Evolutionary conservation across 2,113 vertebrate species (phyloP), one percentile per base, ranked within the genome.

Genomic region (Suncus etruscus): DNA sequence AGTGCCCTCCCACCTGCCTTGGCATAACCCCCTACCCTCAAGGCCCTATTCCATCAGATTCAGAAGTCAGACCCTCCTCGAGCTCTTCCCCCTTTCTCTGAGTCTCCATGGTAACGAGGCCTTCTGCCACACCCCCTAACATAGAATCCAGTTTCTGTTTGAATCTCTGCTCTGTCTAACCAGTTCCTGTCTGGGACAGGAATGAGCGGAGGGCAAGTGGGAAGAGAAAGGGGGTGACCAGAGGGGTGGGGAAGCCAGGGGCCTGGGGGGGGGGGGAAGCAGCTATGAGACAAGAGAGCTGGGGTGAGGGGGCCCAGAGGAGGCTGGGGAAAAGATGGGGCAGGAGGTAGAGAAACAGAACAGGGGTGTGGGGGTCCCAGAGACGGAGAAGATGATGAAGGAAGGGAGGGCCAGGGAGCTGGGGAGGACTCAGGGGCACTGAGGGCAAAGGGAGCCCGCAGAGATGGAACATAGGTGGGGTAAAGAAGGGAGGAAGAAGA

Each of bases 141-240:
- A 24, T 11, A 87, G 93, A 95, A 94, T n/a, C 48, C 47, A 10
- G 47, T 94, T 90, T 90, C 95, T 68, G 89, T 89, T 94, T 92
- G 74, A 93, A 32, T 95, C 75, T 83, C 1, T 1, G 50, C 89
- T 65, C 63, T 39, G 51, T 77, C 80, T 82, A 68, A 65, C 48
- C 83, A 70, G 84, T 87, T 73, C 73, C 89, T 58, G 76, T 2
- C 1, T n/a, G 73, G 83, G 77, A 83, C 90, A 73, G 92, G 94
- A 88, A 87, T 84, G 89, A 87, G 69, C 69, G 4, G 73, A 89
- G 94, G 95, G 93, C 91, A 95, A 95, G 96, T 94, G 95, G 87
- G 82, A 31, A 12, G 48, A 80, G 91, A 24, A 8, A 81, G 73
- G 75, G 84, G 81, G 50, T 83, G 90, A 87, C n/a, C 10, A 32